Conservation (phyloP, 2,797 vertebrate species). For the Enteromius anoplus region DNA sequence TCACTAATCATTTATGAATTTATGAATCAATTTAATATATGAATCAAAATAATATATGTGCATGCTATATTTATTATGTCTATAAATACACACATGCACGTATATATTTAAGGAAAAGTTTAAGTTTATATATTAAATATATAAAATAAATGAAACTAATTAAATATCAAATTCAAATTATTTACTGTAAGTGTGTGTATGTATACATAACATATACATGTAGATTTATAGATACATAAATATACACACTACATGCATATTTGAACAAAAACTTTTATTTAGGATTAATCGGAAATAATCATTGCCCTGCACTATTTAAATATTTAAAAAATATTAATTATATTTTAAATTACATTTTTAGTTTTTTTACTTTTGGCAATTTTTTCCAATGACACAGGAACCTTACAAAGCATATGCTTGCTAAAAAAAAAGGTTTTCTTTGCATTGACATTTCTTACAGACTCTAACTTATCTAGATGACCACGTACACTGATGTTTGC, state of each 20-base stretch:
- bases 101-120: too few species aligned
- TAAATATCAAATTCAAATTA: too few species aligned
- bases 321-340: neutral
- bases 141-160: too few species aligned
- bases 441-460: constrained; percentile 5
- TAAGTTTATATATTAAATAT: too few species aligned
- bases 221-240: too few species aligned
- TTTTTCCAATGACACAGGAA: neutral
- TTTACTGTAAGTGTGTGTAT: too few species aligned
- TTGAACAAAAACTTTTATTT: too few species aligned
- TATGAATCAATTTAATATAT: neutral
- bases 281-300: neutral
- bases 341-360: neutral
- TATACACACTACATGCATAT: too few species aligned
- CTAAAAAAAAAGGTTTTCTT: neutral
- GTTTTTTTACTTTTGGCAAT: neutral
- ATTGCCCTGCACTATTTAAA: neutral
- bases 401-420: neutral
- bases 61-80: too few species aligned
- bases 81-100: too few species aligned
- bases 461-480: constrained; percentile 23
- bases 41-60: too few species aligned
- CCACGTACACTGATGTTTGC: constrained; percentile 41
- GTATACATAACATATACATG: too few species aligned
- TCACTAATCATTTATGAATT: neutral